A percentile compares a stretch with the other conserved stretches of the same genome.
phyloP scores from a whole-genome alignment of 92 coral and sea anemone species.

The Umimayanthus chanpuru region DNA sequence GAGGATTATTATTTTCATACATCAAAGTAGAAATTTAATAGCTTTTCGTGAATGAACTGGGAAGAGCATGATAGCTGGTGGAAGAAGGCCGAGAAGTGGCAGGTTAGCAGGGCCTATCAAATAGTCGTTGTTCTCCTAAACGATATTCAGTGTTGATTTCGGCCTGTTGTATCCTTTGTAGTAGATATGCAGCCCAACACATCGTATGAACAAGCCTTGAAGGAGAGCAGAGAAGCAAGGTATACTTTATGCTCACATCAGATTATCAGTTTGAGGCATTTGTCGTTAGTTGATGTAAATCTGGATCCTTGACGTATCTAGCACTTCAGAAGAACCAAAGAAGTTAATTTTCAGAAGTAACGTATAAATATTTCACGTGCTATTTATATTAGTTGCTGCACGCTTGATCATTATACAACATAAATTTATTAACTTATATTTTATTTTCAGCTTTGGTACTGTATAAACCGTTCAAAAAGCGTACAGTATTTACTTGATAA shows the following conservation, averaged over 20 bases:
- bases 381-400: too few relatives aligned
- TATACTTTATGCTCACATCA: slow-evolving; percentile 22
- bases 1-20: too few relatives aligned
- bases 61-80: background rate
- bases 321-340: background rate
- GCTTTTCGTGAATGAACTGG: background rate
- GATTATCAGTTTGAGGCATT: too few relatives aligned
- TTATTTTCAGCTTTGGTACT: background rate
- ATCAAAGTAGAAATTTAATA: too few relatives aligned
- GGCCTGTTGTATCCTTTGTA: background rate
- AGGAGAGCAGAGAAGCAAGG: slow-evolving; percentile 88
- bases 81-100: background rate
- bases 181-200: slow-evolving; percentile 53
- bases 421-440: too few relatives aligned
- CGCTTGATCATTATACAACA: too few relatives aligned
- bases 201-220: slow-evolving; percentile 93
- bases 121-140: background rate
- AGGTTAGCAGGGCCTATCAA: background rate
- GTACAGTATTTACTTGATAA: background rate
- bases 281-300: too few relatives aligned
- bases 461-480: background rate
- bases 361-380: too few relatives aligned
- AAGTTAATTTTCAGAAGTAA: too few relatives aligned
- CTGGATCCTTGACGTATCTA: too few relatives aligned
- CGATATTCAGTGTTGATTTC: background rate